Evolutionary conservation across 2,888 invertebrate species (phyloP), one percentile per base, ranked within the genome.

Genomic region (Agrypnus murinus): DNA sequence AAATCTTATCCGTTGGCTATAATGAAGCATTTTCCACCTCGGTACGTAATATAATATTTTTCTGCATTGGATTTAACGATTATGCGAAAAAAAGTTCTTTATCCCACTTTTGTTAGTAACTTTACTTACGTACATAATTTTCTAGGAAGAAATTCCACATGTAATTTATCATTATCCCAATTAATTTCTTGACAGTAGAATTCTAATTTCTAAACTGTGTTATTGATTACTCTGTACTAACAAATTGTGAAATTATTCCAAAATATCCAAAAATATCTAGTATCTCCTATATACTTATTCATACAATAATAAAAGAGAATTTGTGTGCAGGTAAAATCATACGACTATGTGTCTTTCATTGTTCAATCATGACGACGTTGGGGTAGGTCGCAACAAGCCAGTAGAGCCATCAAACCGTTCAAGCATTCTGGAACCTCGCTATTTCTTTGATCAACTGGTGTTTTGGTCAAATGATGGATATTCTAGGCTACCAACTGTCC

Each of bases 401-500:
- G 69, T 34, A 46, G 72, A 77, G 59, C 65, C 55, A 36, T 77
- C 67, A 63, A 53, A 38, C 32, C 67, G 43, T 46, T 64, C 25
- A 53, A 59, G 65, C 64, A 64, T 62, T 55, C 40, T 75, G 40
- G 43, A 57, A 69, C 31, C 67, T 36, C 40, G 31, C 40, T 62
- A 69, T 45, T 70, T 59, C 63, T 50, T 63, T 78, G 82, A 77
- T 53, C 80, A 69, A 76, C 78, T 82, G 80, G 71, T 84, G 82
- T 83, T 84, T 82, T 82, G 84, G 82, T 82, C 82, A 83, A 81
- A 83, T 83, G 83, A 83, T 82, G 81, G 81, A 83, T 83, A 80
- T 81, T 75, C 79, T 72, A 67, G 79, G 82, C 82, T 83, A 83
- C 82, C 82, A 81, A 83, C 82, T 83, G 82, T 81, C 79, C 81